phyloP scores from a whole-genome alignment of 2,797 vertebrate genomes.

The Bradypodion pumilum region DNA sequence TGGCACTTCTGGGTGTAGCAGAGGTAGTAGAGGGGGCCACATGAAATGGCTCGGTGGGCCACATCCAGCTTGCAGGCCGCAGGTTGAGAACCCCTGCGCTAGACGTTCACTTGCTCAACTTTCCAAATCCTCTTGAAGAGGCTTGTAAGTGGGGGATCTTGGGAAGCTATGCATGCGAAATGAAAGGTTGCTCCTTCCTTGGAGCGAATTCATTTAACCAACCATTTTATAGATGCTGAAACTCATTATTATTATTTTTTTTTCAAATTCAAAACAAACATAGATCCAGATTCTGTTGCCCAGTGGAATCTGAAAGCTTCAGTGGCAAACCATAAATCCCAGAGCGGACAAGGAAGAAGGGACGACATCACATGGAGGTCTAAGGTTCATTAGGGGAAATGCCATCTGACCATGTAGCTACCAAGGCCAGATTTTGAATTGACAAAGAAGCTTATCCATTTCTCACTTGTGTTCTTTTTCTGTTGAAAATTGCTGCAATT shows the following conservation, averaged over 20 bases:
- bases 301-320: neutral
- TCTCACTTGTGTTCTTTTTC: neutral
- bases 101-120: neutral
- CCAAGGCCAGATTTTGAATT: neutral
- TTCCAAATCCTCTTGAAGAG: neutral
- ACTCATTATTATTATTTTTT: neutral
- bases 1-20: too few species aligned
- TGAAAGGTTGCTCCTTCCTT: too few species aligned
- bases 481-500: slow-evolving; percentile 1
- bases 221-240: neutral
- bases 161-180: neutral
- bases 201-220: neutral
- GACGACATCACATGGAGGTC: neutral
- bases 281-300: neutral
- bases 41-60: too few species aligned
- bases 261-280: neutral
- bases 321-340: neutral
- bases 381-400: neutral
- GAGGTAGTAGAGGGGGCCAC: too few species aligned
- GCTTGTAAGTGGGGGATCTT: neutral
- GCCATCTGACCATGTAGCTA: neutral
- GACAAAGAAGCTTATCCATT: neutral
- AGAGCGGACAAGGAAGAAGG: neutral
- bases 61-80: too few species aligned
- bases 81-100: too few species aligned